phyloP scores from a whole-genome alignment of 2,888 invertebrate genomes.

The Drosophila mulleri region DNA sequence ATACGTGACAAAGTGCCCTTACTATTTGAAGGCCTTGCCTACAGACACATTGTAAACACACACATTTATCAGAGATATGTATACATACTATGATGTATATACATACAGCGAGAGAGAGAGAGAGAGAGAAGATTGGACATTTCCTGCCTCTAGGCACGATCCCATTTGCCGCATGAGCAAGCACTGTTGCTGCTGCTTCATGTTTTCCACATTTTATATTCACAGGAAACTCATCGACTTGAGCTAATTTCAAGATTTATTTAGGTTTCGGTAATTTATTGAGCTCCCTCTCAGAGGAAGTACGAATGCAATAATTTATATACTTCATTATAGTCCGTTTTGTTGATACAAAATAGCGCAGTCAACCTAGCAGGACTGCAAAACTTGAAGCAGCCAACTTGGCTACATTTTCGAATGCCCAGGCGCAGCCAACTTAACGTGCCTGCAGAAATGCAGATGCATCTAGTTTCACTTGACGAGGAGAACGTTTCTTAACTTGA shows the following conservation, averaged over 20 bases:
- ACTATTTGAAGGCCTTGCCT: conserved; percentile 13
- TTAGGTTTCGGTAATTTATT: conserved; percentile 7
- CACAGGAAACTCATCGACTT: conserved; percentile 15
- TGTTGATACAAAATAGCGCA: not conserved
- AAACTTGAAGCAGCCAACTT: not conserved
- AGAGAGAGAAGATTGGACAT: conserved; percentile 21
- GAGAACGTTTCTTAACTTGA: too few species aligned
- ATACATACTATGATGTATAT: not conserved
- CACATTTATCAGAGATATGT: not conserved
- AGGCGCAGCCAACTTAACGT: not conserved
- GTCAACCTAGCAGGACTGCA: too few species aligned
- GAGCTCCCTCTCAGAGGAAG: not conserved
- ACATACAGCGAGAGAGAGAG: not conserved
- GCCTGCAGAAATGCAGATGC: too few species aligned
- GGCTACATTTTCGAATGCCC: not conserved
- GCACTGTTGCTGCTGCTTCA: conserved; percentile 23
- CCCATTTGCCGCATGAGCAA: conserved; percentile 14
- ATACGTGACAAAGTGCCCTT: conserved; percentile 50
- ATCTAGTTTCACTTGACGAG: not conserved
- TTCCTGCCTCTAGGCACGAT: conserved; percentile 33
- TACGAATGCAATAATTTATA: not conserved
- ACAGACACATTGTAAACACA: conserved; percentile 6
- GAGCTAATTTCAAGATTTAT: conserved; percentile 16
- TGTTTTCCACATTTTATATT: conserved; percentile 21
- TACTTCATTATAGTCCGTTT: not conserved